Percentiles rank a stretch among this genome's conserved stretches.
Evolutionary conservation across 37 sponge, comb jelly and placozoan genomes (phyloP).

Genomic region (Cladorhizidae sp.): DNA sequence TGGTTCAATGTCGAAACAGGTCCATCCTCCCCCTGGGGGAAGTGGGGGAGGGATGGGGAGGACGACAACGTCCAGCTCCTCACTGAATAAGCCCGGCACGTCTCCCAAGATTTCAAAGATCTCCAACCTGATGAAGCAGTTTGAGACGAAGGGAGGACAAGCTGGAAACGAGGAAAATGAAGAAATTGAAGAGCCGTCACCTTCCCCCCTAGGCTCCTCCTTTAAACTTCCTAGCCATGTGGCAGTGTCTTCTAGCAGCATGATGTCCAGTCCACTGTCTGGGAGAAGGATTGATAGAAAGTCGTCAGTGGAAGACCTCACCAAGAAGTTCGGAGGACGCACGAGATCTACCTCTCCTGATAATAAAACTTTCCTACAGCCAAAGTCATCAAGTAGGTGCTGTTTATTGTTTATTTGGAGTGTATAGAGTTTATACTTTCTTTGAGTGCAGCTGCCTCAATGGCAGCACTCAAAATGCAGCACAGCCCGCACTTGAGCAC

Average conservation of each 20-base stretch:
- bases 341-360: slow-evolving; percentile 21
- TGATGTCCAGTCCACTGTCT: not conserved
- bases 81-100: not conserved
- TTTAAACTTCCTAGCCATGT: not conserved
- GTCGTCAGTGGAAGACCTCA: not conserved
- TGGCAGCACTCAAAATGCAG: no score
- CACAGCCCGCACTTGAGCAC: no score
- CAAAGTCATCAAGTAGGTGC: slow-evolving; percentile 15
- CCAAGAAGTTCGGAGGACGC: not conserved
- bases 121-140: slow-evolving; percentile 29
- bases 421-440: no score
- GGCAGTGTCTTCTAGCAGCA: not conserved
- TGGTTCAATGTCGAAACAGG: no score
- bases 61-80: not conserved
- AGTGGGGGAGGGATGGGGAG: no score
- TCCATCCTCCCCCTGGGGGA: no score
- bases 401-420: not conserved
- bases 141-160: not conserved
- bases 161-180: not conserved
- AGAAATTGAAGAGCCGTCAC: not conserved
- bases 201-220: not conserved
- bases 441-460: no score
- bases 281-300: slow-evolving; percentile 8
- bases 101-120: slow-evolving; percentile 2
- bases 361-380: slow-evolving; percentile 3